Base-by-base conservation (phyloP, 2,888 invertebrate genomes). In the Trissoscelio sp. region DNA sequence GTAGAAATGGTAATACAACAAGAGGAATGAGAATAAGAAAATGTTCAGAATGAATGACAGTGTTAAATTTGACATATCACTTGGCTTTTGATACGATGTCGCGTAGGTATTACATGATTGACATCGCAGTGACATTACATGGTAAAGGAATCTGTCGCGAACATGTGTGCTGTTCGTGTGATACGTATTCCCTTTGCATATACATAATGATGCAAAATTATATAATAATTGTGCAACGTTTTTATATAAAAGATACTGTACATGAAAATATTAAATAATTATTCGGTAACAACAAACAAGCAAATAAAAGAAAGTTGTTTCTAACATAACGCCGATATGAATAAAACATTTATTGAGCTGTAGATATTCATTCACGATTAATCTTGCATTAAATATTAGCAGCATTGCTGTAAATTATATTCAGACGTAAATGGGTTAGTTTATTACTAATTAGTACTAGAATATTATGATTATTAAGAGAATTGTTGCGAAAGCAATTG, bases 141-240 rank as follows among this genome's bases (percentile, higher is more conserved):
- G 24, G 18, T 16, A 60, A 60, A 60, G 60, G 60, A 60, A 39
- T 60, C 44, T 60, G 60, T 60, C 18, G 11, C n/a, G 37, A 60
- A 16, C 44, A 60, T 28, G 16, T 60, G 44, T 60, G n/a, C n/a
- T 44, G 9, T 14, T 58, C 39, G 42, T 22, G 22, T 39, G 22
- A 58, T n/a, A 53, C 31, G 53, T 12, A 16, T 31, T 6, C 31
- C 28, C 31, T 53, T 53, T 53, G 53, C 31, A 31, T 53, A 31
- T 16, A 16, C 9, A 14, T 18, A 44, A 16, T 5, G 44, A 3
- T 14, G 18, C 18, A 16, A 11, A 44, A 44, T 44, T 44, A 16
- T 16, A 16, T 44, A 14, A 44, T 34, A 34, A 34, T 34, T 9
- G 2, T 34, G 34, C 5, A 34, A 2, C 2, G 34, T 9, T 34